Base-by-base conservation (phyloP, 2,113 vertebrate species). In the Spermophilus dauricus region DNA sequence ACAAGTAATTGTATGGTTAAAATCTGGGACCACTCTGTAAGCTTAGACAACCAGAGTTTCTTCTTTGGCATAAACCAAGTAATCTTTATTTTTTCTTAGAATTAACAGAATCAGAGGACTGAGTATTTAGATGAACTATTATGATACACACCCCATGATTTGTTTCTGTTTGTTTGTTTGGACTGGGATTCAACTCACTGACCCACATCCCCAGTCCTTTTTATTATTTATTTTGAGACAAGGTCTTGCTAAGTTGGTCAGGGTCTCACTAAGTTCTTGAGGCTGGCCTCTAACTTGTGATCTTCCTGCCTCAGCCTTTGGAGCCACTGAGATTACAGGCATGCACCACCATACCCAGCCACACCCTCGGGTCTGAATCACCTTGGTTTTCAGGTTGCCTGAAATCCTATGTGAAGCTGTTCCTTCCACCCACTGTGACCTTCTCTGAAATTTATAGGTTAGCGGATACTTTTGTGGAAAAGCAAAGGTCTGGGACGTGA, bases 1-100 rank as follows among this genome's bases (percentile, higher is more conserved):
- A 96, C 70, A 94, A 84, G 58, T 95, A 98, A 95, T 96, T 94
- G 90, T 92, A 39, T 39, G 78, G 22, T 95, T 94, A 89, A 91
- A 98, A 92, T 96, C 86, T 75, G 87, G 72, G 65, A 90, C n/a
- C 63, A 87, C 18, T 51, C 51, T 56, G 0, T 84, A 93, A 89
- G 12, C 88, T 96, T 83, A 37, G 2, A 78, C 95, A 83, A 61
- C 39, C 16, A 26, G 69, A 48, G 34, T 67, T 56, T 86, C 85
- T 86, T 87, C 75, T 65, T 94, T 85, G 56, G 4, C 39, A 96
- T 65, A 34, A 81, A 86, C 18, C 93, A 69, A 11, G 1, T 86
- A 76, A 39, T 26, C 56, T 32, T 77, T 30, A 32, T 10, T 69
- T 58, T 37, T 82, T 51, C 32, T 92, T 48, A 92, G 65, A 3